Percentiles rank a stretch among this genome's conserved stretches.
phyloP scores from a whole-genome alignment of 1,140 invertebrate genomes.

The Augochlora pura region DNA sequence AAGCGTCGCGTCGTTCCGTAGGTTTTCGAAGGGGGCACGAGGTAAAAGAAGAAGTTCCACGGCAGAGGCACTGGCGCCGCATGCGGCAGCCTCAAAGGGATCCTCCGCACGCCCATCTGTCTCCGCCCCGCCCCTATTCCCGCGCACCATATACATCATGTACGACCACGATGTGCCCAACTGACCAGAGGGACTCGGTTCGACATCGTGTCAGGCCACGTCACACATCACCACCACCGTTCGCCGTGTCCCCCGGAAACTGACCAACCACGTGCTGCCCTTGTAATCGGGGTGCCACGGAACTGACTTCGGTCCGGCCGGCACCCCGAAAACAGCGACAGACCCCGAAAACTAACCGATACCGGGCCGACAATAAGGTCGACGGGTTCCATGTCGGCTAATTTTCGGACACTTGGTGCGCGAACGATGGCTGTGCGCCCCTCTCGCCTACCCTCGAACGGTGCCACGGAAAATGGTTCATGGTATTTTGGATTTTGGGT shows the following conservation, averaged over 20 bases:
- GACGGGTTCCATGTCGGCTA: not conserved
- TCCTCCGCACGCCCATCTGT: slow-evolving; percentile 80
- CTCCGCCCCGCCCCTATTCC: slow-evolving; percentile 79
- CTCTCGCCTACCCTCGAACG: too few species aligned
- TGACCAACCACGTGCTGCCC: slow-evolving; percentile 26
- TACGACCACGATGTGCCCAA: slow-evolving; percentile 69
- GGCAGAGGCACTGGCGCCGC: slow-evolving; percentile 77
- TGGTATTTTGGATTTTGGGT: too few species aligned
- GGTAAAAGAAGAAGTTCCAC: slow-evolving; percentile 64
- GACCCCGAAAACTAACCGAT: too few species aligned
- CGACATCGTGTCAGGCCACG: slow-evolving; percentile 62
- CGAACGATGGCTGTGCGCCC: too few species aligned
- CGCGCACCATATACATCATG: slow-evolving; percentile 79
- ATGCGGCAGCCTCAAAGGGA: slow-evolving; percentile 80
- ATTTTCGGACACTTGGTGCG: not conserved
- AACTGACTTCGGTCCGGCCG: not conserved
- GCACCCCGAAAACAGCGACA: too few species aligned
- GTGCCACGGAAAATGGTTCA: too few species aligned
- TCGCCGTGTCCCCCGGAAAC: slow-evolving; percentile 34
- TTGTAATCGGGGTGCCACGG: not conserved
- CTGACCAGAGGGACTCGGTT: slow-evolving; percentile 65
- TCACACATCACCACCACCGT: slow-evolving; percentile 55
- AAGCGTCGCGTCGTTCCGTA: slow-evolving; percentile 30
- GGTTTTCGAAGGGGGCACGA: slow-evolving; percentile 55
- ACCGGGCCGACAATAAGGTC: not conserved